Evolutionary conservation across 2,888 invertebrate species (phyloP).

Genomic region (Tanypteryx hageni): DNA sequence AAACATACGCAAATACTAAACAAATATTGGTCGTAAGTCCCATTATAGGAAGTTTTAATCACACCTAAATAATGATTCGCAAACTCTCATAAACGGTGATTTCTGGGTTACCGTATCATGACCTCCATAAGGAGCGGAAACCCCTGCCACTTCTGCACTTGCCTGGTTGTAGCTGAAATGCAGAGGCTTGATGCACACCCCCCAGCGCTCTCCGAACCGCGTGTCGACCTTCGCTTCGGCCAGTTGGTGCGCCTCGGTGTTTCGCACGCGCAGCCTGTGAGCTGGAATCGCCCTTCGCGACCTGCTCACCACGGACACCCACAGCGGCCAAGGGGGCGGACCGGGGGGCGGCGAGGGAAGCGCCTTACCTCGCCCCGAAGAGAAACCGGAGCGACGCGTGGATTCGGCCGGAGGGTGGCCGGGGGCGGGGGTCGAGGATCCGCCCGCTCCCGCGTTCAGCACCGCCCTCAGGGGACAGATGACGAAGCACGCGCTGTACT

Average conservation of each 20-base stretch:
- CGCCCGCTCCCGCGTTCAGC: conserved; percentile 71
- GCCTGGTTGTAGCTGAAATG: conserved; percentile 91
- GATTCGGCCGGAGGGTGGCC: not conserved
- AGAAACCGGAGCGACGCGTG: not conserved
- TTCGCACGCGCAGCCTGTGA: conserved; percentile 82
- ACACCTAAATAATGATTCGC: no score
- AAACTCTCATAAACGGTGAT: no score
- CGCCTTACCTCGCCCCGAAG: not conserved
- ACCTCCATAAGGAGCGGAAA: not conserved
- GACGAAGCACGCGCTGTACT: conserved; percentile 93
- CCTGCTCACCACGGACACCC: conserved; percentile 82
- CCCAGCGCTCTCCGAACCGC: conserved; percentile 78
- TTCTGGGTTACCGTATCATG: no score
- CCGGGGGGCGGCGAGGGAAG: conserved; percentile 40
- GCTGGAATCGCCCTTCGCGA: conserved; percentile 77
- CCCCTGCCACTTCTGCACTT: conserved; percentile 69
- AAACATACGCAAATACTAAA: no score
- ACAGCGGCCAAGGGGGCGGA: conserved; percentile 66
- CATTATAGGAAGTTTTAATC: no score
- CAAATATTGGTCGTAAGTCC: no score
- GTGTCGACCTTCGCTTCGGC: conserved; percentile 72
- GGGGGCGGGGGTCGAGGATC: not conserved
- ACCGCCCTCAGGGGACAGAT: conserved; percentile 85
- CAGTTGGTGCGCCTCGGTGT: conserved; percentile 77
- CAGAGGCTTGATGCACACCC: conserved; percentile 93